phyloP scores from a whole-genome alignment of 2,113 vertebrate species.

The Campylomormyrus tamandua region DNA sequence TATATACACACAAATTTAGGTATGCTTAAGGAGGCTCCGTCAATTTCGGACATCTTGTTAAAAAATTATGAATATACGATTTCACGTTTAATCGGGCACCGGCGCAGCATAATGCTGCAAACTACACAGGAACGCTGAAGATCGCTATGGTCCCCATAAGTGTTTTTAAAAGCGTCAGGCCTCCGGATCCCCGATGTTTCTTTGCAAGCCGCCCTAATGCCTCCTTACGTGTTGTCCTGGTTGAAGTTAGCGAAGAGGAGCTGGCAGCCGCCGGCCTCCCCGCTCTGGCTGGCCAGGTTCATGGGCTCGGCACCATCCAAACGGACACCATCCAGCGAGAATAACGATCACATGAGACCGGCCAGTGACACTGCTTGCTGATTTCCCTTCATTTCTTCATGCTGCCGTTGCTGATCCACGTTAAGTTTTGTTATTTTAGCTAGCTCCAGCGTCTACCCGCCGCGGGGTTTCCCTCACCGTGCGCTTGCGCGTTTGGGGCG shows the following conservation, averaged over 20 bases:
- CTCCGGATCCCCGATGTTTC: constrained; percentile 26
- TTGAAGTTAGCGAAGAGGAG: constrained; percentile 98
- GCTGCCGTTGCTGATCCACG: neutral
- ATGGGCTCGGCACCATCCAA: constrained; percentile 65
- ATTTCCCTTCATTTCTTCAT: constrained; percentile 42
- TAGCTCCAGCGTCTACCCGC: constrained; percentile 14
- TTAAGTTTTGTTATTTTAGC: constrained; percentile 61
- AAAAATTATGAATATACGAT: neutral
- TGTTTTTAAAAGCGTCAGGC: constrained; percentile 28
- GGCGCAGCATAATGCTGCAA: neutral
- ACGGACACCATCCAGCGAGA: constrained; percentile 36
- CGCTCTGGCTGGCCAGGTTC: constrained; percentile 93
- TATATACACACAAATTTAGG: neutral
- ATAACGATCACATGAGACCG: constrained; percentile 17
- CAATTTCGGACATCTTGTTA: neutral
- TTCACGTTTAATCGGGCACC: neutral
- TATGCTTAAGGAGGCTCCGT: neutral
- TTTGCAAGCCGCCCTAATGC: constrained; percentile 32
- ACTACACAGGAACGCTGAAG: neutral
- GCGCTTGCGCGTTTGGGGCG: constrained; percentile 48
- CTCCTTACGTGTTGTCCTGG: constrained; percentile 96
- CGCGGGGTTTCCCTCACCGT: constrained; percentile 24
- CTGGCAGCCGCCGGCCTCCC: constrained; percentile 87
- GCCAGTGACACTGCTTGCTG: neutral
- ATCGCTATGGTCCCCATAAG: neutral